Conservation (phyloP, 1,140 invertebrate genomes). For the Epicauta chinensis region DNA sequence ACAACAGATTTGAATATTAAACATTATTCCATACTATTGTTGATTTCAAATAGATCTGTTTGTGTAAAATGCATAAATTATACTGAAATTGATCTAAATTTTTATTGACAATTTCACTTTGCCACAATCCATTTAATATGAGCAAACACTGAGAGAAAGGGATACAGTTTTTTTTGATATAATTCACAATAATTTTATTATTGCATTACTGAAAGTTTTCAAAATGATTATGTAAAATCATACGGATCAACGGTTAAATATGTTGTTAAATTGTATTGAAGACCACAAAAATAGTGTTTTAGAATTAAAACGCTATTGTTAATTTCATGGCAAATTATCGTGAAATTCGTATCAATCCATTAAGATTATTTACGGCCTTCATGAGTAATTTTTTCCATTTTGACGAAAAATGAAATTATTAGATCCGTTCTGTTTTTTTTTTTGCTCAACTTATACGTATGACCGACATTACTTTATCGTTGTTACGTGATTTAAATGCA, state of each 20-base stretch:
- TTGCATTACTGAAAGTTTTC: no score
- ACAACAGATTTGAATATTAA: conserved; percentile 4
- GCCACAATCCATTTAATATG: conserved; percentile 16
- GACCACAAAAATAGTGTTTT: no score
- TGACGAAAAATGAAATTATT: no score
- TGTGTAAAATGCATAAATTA: conserved; percentile 9
- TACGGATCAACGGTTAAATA: no score
- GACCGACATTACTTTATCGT: conserved; percentile 11
- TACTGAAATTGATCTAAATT: conserved; percentile 6
- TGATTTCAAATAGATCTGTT: conserved; percentile 2
- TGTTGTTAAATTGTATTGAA: no score
- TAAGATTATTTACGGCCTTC: no score
- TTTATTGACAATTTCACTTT: conserved; percentile 15
- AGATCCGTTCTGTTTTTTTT: no score
- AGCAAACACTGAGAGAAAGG: conserved; percentile 10
- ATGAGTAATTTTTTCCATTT: no score
- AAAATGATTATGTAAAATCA: no score
- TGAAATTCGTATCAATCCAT: no score
- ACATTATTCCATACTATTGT: conserved; percentile 14
- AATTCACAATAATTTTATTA: conserved; percentile 4
- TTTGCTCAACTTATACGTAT: background rate
- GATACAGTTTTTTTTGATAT: background rate
- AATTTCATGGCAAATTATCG: no score
- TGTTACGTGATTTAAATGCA: conserved; percentile 1
- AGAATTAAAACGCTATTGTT: no score